Conservation (phyloP, 1,140 invertebrate species). For the Brachionus asplanchnoidis region DNA sequence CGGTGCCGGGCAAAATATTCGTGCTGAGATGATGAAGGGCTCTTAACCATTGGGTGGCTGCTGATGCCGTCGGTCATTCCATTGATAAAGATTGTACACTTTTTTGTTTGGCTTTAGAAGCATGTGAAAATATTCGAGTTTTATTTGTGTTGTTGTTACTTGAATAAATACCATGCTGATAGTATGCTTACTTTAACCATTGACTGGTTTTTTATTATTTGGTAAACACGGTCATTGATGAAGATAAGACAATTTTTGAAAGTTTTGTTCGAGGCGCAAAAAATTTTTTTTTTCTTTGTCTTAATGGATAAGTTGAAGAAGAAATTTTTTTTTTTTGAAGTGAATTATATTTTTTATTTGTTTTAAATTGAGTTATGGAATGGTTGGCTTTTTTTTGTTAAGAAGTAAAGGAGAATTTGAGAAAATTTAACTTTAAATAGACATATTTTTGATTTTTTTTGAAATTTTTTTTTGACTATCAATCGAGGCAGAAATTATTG, state of each 20-base stretch:
- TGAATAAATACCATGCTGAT: slow-evolving; percentile 29
- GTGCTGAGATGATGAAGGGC: slow-evolving; percentile 57
- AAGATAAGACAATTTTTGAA: slow-evolving; percentile 14
- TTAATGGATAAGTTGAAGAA: too few species aligned
- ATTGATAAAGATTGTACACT: slow-evolving; percentile 70
- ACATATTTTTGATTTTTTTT: too few species aligned
- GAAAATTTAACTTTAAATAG: too few species aligned
- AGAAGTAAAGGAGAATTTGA: too few species aligned
- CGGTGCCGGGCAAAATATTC: background rate
- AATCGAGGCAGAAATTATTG: too few species aligned
- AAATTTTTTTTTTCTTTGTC: too few species aligned
- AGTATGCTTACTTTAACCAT: slow-evolving; percentile 32
- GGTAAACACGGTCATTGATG: slow-evolving; percentile 41
- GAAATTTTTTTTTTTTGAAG: too few species aligned
- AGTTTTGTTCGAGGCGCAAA: too few species aligned
- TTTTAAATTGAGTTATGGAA: too few species aligned
- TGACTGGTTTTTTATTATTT: slow-evolving; percentile 19
- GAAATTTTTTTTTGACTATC: too few species aligned
- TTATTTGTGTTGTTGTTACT: background rate
- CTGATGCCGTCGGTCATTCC: slow-evolving; percentile 69
- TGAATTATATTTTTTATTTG: too few species aligned
- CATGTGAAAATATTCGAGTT: slow-evolving; percentile 40
- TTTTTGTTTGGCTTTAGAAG: background rate
- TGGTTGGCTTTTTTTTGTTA: too few species aligned
- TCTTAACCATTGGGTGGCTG: slow-evolving; percentile 25